These are phyloP conservation scores for Hirtodrosophila alboralis DNA, from an alignment of 2,888 invertebrate genomes.

Conservation along the genomic window DNA sequence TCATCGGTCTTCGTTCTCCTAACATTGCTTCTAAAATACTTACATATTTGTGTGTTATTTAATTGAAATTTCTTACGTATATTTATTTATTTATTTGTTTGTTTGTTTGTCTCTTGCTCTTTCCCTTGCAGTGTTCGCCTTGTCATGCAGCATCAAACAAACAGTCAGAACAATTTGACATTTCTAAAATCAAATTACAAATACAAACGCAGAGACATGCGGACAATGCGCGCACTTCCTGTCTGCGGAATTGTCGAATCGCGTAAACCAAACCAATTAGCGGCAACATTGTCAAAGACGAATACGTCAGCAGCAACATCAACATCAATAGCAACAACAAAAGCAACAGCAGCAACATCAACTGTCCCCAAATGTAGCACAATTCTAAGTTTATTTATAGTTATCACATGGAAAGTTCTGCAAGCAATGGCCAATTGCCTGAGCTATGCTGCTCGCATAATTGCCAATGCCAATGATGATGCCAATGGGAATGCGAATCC, in stretches of 20 bases:
- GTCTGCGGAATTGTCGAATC: slow-evolving; percentile 41
- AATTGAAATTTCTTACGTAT: slow-evolving; percentile 41
- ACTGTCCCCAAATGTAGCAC: slow-evolving; percentile 68
- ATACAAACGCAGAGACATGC: slow-evolving; percentile 82
- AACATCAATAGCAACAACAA: slow-evolving; percentile 26
- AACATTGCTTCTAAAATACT: slow-evolving; percentile 36
- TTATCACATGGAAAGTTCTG: slow-evolving; percentile 72
- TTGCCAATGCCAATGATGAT: slow-evolving; percentile 39
- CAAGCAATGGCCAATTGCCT: slow-evolving; percentile 62
- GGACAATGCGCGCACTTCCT: slow-evolving; percentile 68
- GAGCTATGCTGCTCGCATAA: slow-evolving; percentile 48
- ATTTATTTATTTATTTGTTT: slow-evolving; percentile 14
- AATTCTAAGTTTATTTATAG: slow-evolving; percentile 80
- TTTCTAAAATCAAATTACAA: slow-evolving; percentile 84
- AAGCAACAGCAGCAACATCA: slow-evolving; percentile 28
- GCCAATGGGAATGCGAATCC: slow-evolving; percentile 25
- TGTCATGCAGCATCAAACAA: slow-evolving; percentile 57
- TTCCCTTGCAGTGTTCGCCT: slow-evolving; percentile 46
- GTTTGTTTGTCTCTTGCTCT: slow-evolving; percentile 7
- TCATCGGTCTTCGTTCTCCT: slow-evolving; percentile 14
- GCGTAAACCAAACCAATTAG: slow-evolving; percentile 69
- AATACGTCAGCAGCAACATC: slow-evolving; percentile 46
- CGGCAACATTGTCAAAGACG: slow-evolving; percentile 62
- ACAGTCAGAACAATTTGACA: slow-evolving; percentile 74
- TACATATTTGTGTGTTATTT: slow-evolving; percentile 34